These are phyloP conservation scores for Tarsius wallacei DNA, from an alignment of 2,797 vertebrate species.

Conservation along the genomic window DNA sequence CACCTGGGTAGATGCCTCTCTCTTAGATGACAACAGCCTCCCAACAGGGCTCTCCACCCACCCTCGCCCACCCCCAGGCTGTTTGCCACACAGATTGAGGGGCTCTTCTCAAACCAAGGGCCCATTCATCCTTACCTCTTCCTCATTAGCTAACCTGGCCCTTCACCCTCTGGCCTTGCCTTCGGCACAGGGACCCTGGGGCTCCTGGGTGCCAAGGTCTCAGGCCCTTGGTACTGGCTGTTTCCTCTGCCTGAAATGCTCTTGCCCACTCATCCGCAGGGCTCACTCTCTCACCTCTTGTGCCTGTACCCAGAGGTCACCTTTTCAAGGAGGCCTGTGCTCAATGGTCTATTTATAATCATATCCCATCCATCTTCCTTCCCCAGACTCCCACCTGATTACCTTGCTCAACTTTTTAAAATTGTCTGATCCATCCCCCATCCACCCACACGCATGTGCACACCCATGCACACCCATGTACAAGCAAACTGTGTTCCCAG, in stretches of 20 bases:
- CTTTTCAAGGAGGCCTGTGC: not conserved
- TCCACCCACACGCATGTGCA: accelerated
- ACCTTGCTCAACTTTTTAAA: not conserved
- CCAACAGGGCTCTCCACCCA: not conserved
- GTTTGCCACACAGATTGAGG: not conserved
- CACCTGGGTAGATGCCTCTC: not conserved
- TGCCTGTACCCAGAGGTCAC: not conserved
- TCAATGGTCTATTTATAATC: not conserved
- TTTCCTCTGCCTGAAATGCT: too few relatives aligned
- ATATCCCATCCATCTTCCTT: not conserved
- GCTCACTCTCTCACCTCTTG: too few relatives aligned
- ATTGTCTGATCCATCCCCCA: accelerated
- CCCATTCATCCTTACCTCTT: not conserved
- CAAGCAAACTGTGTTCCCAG: not conserved
- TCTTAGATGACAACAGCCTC: not conserved
- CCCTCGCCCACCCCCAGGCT: accelerated
- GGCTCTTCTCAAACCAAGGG: not conserved
- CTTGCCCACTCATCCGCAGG: too few relatives aligned
- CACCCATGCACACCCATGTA: accelerated
- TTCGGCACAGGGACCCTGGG: not conserved
- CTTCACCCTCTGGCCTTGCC: accelerated
- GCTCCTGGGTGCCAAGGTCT: not conserved
- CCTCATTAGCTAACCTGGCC: not conserved
- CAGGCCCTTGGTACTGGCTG: not conserved
- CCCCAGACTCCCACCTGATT: not conserved